Base-by-base conservation (phyloP, 2,797 vertebrate species). In the Hyperoplus lanceolatus region DNA sequence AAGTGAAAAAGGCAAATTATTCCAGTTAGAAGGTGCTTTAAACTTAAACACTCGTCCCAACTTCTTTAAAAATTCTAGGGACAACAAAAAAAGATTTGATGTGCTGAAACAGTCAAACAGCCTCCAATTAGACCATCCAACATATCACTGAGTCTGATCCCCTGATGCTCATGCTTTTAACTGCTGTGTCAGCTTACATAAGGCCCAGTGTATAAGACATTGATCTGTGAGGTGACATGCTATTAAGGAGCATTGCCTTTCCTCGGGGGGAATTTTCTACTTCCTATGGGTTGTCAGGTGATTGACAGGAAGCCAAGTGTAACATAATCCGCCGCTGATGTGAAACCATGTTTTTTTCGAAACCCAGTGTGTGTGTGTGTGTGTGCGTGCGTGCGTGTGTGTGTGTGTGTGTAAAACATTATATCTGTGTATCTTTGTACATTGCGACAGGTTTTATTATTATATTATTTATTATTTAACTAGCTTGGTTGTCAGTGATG, bases 221-320 rank as follows among this genome's bases (percentile, higher is more conserved):
- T 46, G 16, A 55, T 75, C 38, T 56, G 66, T 18, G 50, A 42
- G 15, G 39, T 50, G 41, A 59, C 61, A 45, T 45, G 43, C 14
- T 54, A 66, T 72, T 55, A 55, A 46, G 55, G 42, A 56, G 15
- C 16, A 11, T 57, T 13, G 50, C 11, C 46, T 57, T 13, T 57
- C 11, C 46, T 56, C 21, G 13, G 42, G 18, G n/a, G n/a, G 51
- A 43, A 55, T 51, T 56, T 56, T 11, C 8, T 1, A 3, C 58
- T 61, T 78, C 66, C 60, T 66, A 50, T 38, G 67, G 67, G 50
- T 29, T 61, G 39, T 60, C 38, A 70, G 50, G 39, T 75, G 53
- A 79, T 57, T 60, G 61, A 67, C 67, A 79, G 46, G 38, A 65
- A 62, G 59, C n/a, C 12, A 61, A 48, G 56, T 36, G 66, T 46